Percentiles rank a stretch among this genome's conserved stretches.
Conservation (phyloP, 2,888 invertebrate species). For the Stenodera caucasica region DNA sequence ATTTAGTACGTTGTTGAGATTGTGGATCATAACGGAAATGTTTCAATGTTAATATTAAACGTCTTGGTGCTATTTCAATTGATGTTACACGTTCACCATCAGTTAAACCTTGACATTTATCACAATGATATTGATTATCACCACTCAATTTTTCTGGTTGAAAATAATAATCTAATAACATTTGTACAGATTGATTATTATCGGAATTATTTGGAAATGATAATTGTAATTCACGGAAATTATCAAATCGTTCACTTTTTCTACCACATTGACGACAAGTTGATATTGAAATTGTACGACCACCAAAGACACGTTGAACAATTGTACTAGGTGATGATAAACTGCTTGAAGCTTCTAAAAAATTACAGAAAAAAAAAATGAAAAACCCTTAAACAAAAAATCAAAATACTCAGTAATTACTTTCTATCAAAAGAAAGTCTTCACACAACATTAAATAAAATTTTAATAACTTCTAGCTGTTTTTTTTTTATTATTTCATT, state of each 20-base stretch:
- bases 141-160: conserved; percentile 76
- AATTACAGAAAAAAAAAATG: background rate
- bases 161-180: conserved; percentile 75
- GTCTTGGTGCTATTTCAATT: conserved; percentile 73
- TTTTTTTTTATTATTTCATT: no score
- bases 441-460: no score
- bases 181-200: conserved; percentile 70
- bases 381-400: no score
- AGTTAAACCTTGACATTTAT: conserved; percentile 70
- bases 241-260: conserved; percentile 73
- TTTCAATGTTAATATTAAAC: conserved; percentile 78
- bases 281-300: conserved; percentile 73
- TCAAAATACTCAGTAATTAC: no score
- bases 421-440: no score
- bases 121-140: conserved; percentile 82
- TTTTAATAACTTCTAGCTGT: no score
- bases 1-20: conserved; percentile 75
- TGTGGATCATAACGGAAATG: conserved; percentile 77
- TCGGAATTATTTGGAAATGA: conserved; percentile 65
- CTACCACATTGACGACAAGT: conserved; percentile 73
- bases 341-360: conserved; percentile 13
- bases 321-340: conserved; percentile 48
- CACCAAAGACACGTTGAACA: conserved; percentile 76
- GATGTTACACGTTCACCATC: conserved; percentile 75
- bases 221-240: conserved; percentile 78